Evolutionary conservation across 2,797 vertebrate species (phyloP).

Genomic region (Acipenser ruthenus): DNA sequence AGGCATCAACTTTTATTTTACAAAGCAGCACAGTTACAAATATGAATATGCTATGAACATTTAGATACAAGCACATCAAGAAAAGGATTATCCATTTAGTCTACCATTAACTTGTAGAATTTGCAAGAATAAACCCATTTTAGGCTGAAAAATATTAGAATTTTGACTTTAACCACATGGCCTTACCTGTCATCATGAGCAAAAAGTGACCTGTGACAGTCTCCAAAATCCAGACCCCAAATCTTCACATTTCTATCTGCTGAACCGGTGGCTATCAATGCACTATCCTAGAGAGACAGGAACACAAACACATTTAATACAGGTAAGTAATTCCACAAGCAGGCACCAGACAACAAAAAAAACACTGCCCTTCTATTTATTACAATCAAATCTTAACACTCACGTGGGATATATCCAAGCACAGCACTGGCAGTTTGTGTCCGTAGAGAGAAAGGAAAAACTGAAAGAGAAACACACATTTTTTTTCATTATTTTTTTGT

Average conservation of each 20-base stretch:
- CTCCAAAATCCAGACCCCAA: constrained; percentile 96
- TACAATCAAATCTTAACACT: constrained; percentile 45
- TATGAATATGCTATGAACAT: too few relatives aligned
- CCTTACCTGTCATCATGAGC: constrained; percentile 91
- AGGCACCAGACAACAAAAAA: not conserved
- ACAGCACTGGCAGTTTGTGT: constrained; percentile 94
- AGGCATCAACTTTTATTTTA: too few relatives aligned
- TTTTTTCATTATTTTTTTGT: not conserved
- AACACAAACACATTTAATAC: not conserved
- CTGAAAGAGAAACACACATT: constrained; percentile 44
- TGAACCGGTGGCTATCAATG: constrained; percentile 85
- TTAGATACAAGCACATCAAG: too few relatives aligned
- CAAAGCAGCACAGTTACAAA: too few relatives aligned
- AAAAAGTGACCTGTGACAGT: constrained; percentile 94
- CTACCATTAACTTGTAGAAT: too few relatives aligned
- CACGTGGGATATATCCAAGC: constrained; percentile 92
- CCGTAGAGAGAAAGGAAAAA: constrained; percentile 95
- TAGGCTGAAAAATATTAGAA: too few relatives aligned
- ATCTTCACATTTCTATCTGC: constrained; percentile 94
- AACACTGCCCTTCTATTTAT: not conserved
- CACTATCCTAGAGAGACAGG: constrained; percentile 63
- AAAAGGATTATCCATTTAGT: too few relatives aligned
- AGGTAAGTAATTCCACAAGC: not conserved
- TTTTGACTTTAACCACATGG: too few relatives aligned
- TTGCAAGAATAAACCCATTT: too few relatives aligned